A percentile compares a stretch with the other conserved stretches of the same genome.
phyloP scores from a whole-genome alignment of 92 coral and sea anemone genomes.

The Umimayanthus chanpuru region DNA sequence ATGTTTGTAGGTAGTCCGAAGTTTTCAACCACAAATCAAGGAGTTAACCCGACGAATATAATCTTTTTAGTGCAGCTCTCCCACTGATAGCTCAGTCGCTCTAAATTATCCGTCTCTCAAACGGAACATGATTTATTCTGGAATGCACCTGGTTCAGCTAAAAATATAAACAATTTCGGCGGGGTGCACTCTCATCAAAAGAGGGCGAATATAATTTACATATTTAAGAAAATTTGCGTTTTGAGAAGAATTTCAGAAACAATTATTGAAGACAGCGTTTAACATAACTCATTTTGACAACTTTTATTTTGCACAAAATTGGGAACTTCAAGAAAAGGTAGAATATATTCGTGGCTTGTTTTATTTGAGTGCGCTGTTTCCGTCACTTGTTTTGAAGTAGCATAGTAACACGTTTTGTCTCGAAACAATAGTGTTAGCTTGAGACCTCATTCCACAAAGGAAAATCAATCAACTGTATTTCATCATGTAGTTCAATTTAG shows the following conservation, averaged over 20 bases:
- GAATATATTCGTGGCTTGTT: background rate
- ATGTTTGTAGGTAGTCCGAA: background rate
- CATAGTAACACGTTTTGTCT: background rate
- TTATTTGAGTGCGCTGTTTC: no score
- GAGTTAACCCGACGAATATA: background rate
- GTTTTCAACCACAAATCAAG: conserved; percentile 16
- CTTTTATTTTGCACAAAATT: background rate
- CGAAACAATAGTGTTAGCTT: background rate
- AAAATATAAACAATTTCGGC: conserved; percentile 25
- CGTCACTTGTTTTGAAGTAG: background rate
- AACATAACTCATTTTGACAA: no score
- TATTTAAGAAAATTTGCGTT: background rate
- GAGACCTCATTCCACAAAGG: background rate
- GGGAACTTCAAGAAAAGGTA: background rate
- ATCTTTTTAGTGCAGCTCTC: background rate
- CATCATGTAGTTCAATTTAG: background rate
- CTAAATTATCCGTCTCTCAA: conserved; percentile 34
- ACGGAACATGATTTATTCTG: conserved; percentile 27
- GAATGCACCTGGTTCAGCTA: conserved; percentile 42
- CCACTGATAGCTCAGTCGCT: conserved; percentile 14
- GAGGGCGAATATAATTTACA: conserved; percentile 18
- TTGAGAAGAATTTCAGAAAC: background rate
- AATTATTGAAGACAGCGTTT: background rate
- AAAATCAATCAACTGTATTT: conserved; percentile 15
- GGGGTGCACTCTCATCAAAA: background rate